Evolutionary conservation across 2,797 vertebrate species (phyloP), one percentile per base, ranked within the genome.

Genomic region (Protonibea diacanthus): DNA sequence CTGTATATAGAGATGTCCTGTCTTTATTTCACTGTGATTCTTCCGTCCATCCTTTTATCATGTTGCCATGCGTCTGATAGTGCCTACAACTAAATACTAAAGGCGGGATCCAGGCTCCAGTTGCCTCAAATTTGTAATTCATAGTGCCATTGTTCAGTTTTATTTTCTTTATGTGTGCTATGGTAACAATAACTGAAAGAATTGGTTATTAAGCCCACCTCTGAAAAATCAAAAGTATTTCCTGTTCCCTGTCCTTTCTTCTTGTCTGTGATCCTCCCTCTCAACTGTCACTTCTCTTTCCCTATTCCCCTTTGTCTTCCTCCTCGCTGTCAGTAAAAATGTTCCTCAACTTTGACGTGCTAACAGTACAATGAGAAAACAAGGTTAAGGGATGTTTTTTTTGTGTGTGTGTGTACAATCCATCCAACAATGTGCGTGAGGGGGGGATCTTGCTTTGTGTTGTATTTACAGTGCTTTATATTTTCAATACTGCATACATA

Each of bases 1-100:
- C 56, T 85, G 83, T 90, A 76, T 17, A 83, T 85, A 44, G 47
- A 69, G 66, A 62, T 27, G 23, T 79, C 71, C 62, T 44, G 29
- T 70, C 45, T 61, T 80, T 15, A 17, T 15, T 18, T 86, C 81
- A 82, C 80, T 89, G 82, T 86, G 82, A 78, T 61, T 47, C 29
- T 42, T 67, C 51, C 49, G 29, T 73, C 62, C 14, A 42, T 76
- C 21, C 82, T 38, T 13, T 13, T 25, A 9, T 85, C 58, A 51
- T 10, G 76, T 88, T 70, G 69, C 83, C 83, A 79, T 84, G 56
- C 1, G 25, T 83, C 64, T 79, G 12, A 74, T 14, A n/a, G 78
- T 87, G 87, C 75, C 86, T 79, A 64, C 38, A 58, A 42, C 33
- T 44, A 21, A 42, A 42, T 5, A 11, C n/a, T 33, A 38, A 58